Conservation (phyloP, 1,140 invertebrate species). For the Panagrolaimus sp. region DNA sequence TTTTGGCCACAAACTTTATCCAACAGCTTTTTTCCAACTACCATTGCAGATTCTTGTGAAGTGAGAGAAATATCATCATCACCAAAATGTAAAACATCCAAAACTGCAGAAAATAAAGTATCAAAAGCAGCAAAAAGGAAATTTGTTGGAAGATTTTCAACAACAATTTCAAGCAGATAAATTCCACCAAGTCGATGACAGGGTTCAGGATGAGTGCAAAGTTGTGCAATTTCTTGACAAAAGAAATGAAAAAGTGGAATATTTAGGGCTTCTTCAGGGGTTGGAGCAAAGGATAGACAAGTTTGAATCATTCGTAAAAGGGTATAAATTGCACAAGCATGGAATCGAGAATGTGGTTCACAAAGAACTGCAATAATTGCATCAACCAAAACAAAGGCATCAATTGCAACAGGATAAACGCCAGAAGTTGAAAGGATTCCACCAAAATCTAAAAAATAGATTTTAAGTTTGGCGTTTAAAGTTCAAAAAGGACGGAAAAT, state of each 20-base stretch:
- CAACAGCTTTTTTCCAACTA: neutral
- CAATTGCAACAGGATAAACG: neutral
- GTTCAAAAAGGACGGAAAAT: too few species aligned
- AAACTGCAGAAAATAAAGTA: neutral
- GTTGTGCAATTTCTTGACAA: neutral
- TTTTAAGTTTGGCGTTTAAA: too few species aligned
- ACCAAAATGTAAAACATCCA: slow-evolving; percentile 10
- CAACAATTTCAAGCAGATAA: neutral
- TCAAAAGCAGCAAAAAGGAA: neutral
- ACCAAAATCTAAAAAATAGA: too few species aligned
- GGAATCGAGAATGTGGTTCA: neutral
- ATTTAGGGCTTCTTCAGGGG: neutral
- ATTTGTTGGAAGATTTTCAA: neutral
- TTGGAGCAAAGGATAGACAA: neutral
- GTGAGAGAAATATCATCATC: neutral
- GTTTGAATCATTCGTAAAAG: slow-evolving; percentile 1
- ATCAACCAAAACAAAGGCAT: slow-evolving; percentile 1
- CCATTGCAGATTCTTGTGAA: neutral
- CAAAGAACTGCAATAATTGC: neutral
- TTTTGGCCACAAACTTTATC: neutral
- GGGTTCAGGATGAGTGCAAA: neutral
- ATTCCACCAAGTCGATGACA: neutral
- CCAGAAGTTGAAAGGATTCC: too few species aligned
- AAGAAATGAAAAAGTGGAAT: neutral
- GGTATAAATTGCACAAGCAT: neutral